Conservation (phyloP, 2,113 vertebrate species). For the Syngnathoides biaculeatus region DNA sequence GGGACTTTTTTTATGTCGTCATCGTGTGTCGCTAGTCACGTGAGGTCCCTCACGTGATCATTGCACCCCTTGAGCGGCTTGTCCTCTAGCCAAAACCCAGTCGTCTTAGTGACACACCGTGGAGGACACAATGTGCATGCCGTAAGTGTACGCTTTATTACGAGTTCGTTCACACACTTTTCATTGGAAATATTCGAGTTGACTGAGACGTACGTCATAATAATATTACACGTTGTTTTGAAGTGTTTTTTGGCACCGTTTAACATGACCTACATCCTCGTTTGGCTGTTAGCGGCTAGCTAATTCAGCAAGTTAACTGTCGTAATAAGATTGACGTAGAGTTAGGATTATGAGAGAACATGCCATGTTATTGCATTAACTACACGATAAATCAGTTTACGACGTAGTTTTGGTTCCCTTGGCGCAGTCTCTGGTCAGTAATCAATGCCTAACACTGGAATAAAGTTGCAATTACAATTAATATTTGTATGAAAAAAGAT, state of each 20-base stretch:
- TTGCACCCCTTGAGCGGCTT: not conserved
- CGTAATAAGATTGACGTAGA: not conserved
- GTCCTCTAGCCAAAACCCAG: not conserved
- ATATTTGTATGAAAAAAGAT: too few relatives aligned
- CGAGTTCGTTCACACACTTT: not conserved
- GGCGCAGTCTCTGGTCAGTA: too few relatives aligned
- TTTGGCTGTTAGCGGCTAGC: constrained; percentile 7
- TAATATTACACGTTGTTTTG: not conserved
- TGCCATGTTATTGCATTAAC: not conserved
- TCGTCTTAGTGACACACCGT: not conserved
- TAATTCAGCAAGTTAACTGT: constrained; percentile 17
- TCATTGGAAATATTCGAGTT: not conserved
- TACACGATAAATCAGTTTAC: not conserved
- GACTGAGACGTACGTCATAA: too few relatives aligned
- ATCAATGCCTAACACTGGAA: not conserved
- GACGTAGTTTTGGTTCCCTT: too few relatives aligned
- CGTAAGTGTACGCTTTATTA: constrained; percentile 34
- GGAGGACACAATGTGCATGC: constrained; percentile 44
- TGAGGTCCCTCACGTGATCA: constrained; percentile 4
- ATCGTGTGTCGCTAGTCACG: constrained; percentile 19
- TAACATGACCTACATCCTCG: constrained; percentile 25
- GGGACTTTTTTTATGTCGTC: too few relatives aligned
- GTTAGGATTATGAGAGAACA: not conserved
- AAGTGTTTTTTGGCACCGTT: not conserved
- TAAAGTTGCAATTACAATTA: too few relatives aligned